Evolutionary conservation across 2,113 vertebrate genomes (phyloP), one percentile per base, ranked within the genome.

Genomic region (Carassius carassius): DNA sequence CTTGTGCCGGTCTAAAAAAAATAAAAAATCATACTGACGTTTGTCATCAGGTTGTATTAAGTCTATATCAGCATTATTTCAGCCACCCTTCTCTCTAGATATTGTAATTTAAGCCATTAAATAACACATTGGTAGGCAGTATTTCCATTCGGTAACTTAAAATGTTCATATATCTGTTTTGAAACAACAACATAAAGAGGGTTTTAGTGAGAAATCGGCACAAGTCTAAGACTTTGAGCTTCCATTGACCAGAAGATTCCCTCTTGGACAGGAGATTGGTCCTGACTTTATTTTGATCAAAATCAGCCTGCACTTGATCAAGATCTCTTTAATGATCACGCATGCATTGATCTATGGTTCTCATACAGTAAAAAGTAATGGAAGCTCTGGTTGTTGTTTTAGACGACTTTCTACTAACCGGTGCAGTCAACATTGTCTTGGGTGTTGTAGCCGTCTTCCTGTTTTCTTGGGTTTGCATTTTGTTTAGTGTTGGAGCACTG

Each of bases 151-250:
- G 13, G 6, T 32, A 35, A 35, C 16, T 69, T 3, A 17, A 17
- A 3, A 35, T 69, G 3, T 69, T 35, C 14, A 1, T 21, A 21
- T 3, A 19, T 67, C 63, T 32, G 63, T 17, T 12, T 35, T 29
- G 1, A 37, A 11, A 32, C 23, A 54, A 10, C 8, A 0, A 78
- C 19, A 78, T 21, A 21, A 32, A 54, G 12, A 11, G 49, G 25
- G 56, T 29, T 32, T n/a, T 60, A 8, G 11, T 37, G 29, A 41
- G 63, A 78, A 72, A 84, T 89, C 83, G 91, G 90, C 90, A 92
- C 90, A 91, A 93, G 90, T 89, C 90, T 90, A 72, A 86, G 72
- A 25, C 29, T 85, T 25, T 81, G 84, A 92, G 90, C 90, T 92
- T 90, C 88, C 89, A 89, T 85, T 90, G 85, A 89, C 65, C 70